Evolutionary conservation across 2,888 invertebrate genomes (phyloP).

Genomic region (Cephus spinipes): DNA sequence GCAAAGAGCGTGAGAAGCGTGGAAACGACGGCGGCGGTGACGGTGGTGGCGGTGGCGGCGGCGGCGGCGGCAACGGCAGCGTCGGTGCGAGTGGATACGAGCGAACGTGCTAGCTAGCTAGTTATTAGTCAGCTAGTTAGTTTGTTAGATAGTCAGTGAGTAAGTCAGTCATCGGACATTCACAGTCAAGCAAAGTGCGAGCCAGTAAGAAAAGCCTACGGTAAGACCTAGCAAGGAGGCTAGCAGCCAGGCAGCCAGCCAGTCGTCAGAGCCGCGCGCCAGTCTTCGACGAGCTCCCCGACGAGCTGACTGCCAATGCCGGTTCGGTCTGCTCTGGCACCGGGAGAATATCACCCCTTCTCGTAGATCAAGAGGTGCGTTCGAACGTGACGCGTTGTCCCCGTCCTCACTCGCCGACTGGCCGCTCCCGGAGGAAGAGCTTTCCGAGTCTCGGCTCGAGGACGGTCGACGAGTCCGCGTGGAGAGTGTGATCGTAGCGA

Average conservation of each 20-base stretch:
- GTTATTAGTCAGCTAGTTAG: not conserved
- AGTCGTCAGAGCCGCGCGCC: slow-evolving; percentile 50
- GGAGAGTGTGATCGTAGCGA: not conserved
- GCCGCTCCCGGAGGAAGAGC: slow-evolving; percentile 5
- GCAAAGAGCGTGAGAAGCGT: slow-evolving; percentile 3
- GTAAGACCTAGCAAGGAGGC: not conserved
- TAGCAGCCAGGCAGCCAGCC: slow-evolving; percentile 20
- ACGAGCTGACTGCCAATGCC: slow-evolving; percentile 45
- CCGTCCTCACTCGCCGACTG: slow-evolving; percentile 1
- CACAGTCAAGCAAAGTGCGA: not conserved
- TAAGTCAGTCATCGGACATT: not conserved
- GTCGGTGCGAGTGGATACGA: not conserved
- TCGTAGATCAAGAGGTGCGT: slow-evolving; percentile 6
- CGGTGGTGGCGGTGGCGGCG: not conserved
- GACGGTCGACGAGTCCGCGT: slow-evolving; percentile 1
- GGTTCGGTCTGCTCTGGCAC: slow-evolving; percentile 29
- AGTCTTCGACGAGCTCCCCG: slow-evolving; percentile 56
- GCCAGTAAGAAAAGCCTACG: not conserved
- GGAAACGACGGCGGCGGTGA: not conserved
- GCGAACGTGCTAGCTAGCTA: not conserved
- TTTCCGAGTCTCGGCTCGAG: slow-evolving; percentile 5
- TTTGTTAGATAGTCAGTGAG: not conserved
- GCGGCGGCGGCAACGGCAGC: not conserved
- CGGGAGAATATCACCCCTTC: slow-evolving; percentile 20
- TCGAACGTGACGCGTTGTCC: slow-evolving; percentile 10